Evolutionary conservation across 30 jellyfish, hydroid and myxozoan species (phyloP).

Genomic region (Phacellophora camtschatica): DNA sequence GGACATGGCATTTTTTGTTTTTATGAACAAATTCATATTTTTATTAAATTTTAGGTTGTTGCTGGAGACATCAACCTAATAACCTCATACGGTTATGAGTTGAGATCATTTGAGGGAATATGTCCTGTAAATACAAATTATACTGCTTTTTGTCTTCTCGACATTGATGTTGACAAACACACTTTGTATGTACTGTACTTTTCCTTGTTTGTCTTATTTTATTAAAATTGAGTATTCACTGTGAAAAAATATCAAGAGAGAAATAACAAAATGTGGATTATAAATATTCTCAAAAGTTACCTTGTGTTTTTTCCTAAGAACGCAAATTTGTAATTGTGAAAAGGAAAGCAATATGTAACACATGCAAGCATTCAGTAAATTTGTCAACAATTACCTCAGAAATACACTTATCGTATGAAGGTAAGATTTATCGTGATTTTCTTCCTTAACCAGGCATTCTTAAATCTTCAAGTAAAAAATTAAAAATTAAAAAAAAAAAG

Average conservation of each 20-base stretch:
- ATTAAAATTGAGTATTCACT: too few species aligned
- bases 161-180: background rate
- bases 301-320: background rate
- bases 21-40: too few species aligned
- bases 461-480: too few species aligned
- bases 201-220: too few species aligned
- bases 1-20: too few species aligned
- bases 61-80: background rate
- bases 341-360: background rate
- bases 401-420: background rate
- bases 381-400: background rate
- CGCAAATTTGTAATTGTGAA: background rate
- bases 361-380: background rate
- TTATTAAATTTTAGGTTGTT: background rate
- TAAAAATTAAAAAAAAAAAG: too few species aligned
- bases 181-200: background rate
- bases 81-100: background rate
- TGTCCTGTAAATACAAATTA: background rate
- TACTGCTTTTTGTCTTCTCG: constrained; percentile 7
- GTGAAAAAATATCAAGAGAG: too few species aligned
- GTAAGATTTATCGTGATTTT: too few species aligned
- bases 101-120: constrained; percentile 7
- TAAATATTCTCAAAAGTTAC: too few species aligned
- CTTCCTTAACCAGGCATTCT: too few species aligned
- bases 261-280: too few species aligned